phyloP scores from a whole-genome alignment of 2,888 invertebrate genomes.

The Caenorhabditis imperialis region DNA sequence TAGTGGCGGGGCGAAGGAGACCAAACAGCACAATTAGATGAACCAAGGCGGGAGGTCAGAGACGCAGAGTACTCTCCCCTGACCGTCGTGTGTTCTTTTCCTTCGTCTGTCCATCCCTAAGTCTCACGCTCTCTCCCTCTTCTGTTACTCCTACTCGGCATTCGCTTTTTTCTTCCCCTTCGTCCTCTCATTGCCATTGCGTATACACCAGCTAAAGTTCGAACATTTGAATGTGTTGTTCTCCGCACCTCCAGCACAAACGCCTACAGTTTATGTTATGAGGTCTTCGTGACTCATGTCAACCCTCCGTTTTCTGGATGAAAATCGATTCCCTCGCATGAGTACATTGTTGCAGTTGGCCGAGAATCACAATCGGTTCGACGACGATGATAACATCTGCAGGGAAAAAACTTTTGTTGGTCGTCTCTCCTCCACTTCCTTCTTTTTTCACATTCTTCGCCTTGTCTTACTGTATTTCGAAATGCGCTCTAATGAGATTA shows the following conservation, averaged over 20 bases:
- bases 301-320: conserved; percentile 11
- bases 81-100: conserved; percentile 19
- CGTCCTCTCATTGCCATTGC: conserved; percentile 52
- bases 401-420: conserved; percentile 6
- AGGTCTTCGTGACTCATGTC: no score
- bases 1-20: conserved; percentile 17
- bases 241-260: conserved; percentile 33
- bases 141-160: conserved; percentile 20
- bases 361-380: not conserved
- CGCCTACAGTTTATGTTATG: no score
- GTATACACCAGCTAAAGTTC: conserved; percentile 20
- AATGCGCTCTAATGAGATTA: not conserved
- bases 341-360: not conserved
- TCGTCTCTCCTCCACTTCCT: conserved; percentile 10
- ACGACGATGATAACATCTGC: conserved; percentile 32
- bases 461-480: not conserved
- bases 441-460: conserved; percentile 14
- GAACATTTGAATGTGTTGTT: conserved; percentile 13
- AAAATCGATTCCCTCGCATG: conserved; percentile 5
- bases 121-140: conserved; percentile 20
- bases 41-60: not conserved
- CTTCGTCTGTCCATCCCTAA: conserved; percentile 8
- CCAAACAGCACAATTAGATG: conserved; percentile 36
- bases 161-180: conserved; percentile 31
- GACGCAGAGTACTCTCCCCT: conserved; percentile 13